Evolutionary conservation across 1,140 invertebrate species (phyloP).

Genomic region (Pissodes strobi): DNA sequence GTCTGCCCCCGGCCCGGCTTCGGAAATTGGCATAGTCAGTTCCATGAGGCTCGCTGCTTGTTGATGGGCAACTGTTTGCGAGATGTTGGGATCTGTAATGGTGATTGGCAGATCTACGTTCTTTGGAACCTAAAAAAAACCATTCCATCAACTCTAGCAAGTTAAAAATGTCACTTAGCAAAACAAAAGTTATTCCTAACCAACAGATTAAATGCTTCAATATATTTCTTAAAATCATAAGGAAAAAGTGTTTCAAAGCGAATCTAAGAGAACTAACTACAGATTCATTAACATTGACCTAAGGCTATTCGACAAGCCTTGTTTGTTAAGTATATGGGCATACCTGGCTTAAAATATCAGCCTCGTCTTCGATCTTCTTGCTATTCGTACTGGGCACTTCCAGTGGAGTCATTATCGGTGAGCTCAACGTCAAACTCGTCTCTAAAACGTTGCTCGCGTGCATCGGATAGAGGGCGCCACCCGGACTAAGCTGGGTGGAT

Average conservation of each 20-base stretch:
- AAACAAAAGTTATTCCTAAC: too few species aligned
- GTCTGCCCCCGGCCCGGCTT: slow-evolving; percentile 58
- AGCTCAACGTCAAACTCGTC: slow-evolving; percentile 73
- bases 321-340: too few species aligned
- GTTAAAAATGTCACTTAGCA: slow-evolving; percentile 38
- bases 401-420: slow-evolving; percentile 79
- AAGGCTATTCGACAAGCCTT: too few species aligned
- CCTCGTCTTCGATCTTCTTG: slow-evolving; percentile 53
- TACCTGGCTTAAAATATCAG: slow-evolving; percentile 55
- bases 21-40: slow-evolving; percentile 70
- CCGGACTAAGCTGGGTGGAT: slow-evolving; percentile 56
- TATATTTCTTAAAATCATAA: too few species aligned
- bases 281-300: not conserved
- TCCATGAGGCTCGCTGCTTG: slow-evolving; percentile 56
- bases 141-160: not conserved
- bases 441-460: slow-evolving; percentile 67
- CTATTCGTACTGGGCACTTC: slow-evolving; percentile 68
- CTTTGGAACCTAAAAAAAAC: slow-evolving; percentile 49
- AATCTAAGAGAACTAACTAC: not conserved
- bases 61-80: slow-evolving; percentile 60
- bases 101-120: slow-evolving; percentile 61
- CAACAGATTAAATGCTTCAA: too few species aligned
- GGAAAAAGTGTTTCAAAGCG: too few species aligned
- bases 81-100: slow-evolving; percentile 61
- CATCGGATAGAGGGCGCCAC: slow-evolving; percentile 58